phyloP scores from a whole-genome alignment of 2,888 invertebrate genomes.

The Spicauda simplicius region DNA sequence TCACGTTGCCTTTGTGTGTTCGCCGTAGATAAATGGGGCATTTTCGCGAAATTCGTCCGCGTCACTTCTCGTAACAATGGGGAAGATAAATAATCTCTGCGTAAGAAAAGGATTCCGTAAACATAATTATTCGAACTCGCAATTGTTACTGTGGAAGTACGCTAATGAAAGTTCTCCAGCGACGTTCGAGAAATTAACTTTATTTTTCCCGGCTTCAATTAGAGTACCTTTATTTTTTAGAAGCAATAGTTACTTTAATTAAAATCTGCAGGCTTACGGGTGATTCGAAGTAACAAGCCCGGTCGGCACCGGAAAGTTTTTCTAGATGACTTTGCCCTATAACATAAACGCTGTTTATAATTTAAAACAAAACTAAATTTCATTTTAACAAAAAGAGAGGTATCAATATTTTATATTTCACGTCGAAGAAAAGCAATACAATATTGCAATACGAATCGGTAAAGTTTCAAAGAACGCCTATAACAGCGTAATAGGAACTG shows the following conservation, averaged over 20 bases:
- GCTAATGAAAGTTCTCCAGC: conserved; percentile 75
- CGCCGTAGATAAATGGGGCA: conserved; percentile 79
- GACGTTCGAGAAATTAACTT: conserved; percentile 70
- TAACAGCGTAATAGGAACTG: conserved; percentile 31
- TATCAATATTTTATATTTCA: neutral
- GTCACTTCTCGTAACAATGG: conserved; percentile 81
- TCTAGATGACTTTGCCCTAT: conserved; percentile 19
- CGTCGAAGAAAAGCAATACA: neutral
- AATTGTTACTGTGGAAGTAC: conserved; percentile 76
- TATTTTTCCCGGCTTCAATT: conserved; percentile 66
- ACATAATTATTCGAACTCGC: conserved; percentile 83
- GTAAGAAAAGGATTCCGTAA: conserved; percentile 84
- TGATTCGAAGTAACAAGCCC: conserved; percentile 44
- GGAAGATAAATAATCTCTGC: conserved; percentile 81
- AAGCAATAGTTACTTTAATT: conserved; percentile 68
- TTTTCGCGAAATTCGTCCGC: conserved; percentile 82
- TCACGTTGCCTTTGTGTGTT: conserved; percentile 79
- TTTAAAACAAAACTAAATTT: neutral
- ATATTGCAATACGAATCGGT: conserved; percentile 13
- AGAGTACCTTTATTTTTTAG: conserved; percentile 64
- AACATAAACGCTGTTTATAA: conserved; percentile 8
- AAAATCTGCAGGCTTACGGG: conserved; percentile 67
- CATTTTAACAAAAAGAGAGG: neutral
- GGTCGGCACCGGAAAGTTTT: conserved; percentile 21
- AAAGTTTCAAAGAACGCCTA: conserved; percentile 19